Conservation (phyloP, 2,888 invertebrate genomes). For the Callinectes sapidus region DNA sequence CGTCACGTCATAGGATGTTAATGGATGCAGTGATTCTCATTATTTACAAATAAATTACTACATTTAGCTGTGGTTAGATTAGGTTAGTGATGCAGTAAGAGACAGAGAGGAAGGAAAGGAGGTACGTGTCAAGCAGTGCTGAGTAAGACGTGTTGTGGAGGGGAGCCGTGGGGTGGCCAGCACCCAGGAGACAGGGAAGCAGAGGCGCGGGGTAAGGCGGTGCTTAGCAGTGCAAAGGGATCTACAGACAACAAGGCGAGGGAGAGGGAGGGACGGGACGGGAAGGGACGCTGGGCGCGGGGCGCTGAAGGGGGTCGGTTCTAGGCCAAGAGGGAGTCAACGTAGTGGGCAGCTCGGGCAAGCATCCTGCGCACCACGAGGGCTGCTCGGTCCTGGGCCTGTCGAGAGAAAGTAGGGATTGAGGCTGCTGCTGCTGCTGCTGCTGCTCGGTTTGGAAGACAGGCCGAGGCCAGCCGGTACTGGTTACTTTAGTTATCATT, state of each 20-base stretch:
- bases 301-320: neutral
- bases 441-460: neutral
- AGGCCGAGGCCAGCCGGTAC: neutral
- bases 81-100: neutral
- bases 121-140: neutral
- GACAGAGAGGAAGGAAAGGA: neutral
- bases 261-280: neutral
- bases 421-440: neutral
- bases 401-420: slow-evolving; percentile 41
- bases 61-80: neutral
- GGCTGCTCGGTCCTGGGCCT: slow-evolving; percentile 56
- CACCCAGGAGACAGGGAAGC: neutral
- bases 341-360: slow-evolving; percentile 48
- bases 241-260: neutral
- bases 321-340: slow-evolving; percentile 53
- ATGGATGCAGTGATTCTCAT: neutral
- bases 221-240: neutral
- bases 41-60: slow-evolving; percentile 6
- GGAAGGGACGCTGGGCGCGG: neutral
- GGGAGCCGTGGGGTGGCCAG: neutral
- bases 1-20: neutral
- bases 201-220: neutral
- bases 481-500: neutral
- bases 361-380: slow-evolving; percentile 46
- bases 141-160: neutral